Conservation (phyloP, 2,797 vertebrate genomes). For the Odontamblyopus rebecca region DNA sequence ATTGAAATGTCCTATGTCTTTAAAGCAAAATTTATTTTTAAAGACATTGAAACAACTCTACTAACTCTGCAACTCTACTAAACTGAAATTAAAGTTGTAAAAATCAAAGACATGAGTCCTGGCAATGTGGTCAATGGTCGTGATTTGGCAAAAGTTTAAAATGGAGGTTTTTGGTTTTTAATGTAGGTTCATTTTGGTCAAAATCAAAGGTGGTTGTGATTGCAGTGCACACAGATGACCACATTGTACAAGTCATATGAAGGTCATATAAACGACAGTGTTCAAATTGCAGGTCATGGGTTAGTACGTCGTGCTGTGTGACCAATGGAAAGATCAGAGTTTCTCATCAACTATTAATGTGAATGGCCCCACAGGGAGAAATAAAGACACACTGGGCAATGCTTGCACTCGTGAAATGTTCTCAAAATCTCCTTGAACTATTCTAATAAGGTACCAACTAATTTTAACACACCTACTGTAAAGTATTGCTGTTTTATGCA, state of each 20-base stretch:
- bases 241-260: background rate
- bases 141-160: no score
- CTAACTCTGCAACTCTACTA: background rate
- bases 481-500: background rate
- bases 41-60: background rate
- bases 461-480: background rate
- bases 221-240: no score
- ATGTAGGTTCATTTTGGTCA: no score
- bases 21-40: no score
- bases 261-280: background rate
- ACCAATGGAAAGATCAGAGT: slow-evolving; percentile 12
- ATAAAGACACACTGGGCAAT: slow-evolving; percentile 10
- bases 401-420: background rate
- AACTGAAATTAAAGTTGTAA: no score
- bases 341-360: slow-evolving; percentile 31
- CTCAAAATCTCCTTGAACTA: background rate
- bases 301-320: background rate
- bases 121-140: no score
- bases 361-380: slow-evolving; percentile 19
- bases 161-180: no score
- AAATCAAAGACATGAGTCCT: no score
- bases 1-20: no score
- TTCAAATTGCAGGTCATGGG: background rate
- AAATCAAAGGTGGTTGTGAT: no score
- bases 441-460: background rate